Percentiles rank a stretch among this genome's conserved stretches.
These are phyloP conservation scores for Pelagia noctiluca DNA, from an alignment of 30 jellyfish, hydroid and myxozoan genomes.

Conservation along the genomic window DNA sequence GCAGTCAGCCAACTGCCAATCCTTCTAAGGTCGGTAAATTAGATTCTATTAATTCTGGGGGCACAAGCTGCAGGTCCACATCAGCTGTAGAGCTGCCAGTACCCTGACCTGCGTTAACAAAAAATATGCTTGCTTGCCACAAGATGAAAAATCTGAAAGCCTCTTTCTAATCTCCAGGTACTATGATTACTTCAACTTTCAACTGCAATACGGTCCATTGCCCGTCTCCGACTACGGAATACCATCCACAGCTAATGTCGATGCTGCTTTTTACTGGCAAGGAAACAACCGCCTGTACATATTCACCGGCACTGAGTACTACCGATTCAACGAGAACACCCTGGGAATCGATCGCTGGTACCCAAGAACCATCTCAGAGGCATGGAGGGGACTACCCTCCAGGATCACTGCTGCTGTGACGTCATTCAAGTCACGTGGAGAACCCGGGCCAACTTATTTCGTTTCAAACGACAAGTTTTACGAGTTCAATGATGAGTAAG, in stretches of 20 bases:
- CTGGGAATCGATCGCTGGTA: constrained; percentile 26
- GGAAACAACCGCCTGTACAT: constrained; percentile 76
- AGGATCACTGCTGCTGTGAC: constrained; percentile 27
- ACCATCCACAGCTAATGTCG: constrained; percentile 68
- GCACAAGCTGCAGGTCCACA: too few relatives aligned
- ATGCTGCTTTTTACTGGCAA: constrained; percentile 90
- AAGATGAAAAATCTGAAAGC: not conserved
- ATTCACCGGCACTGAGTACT: constrained; percentile 73
- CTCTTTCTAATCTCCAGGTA: constrained; percentile 50
- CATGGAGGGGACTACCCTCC: constrained; percentile 47
- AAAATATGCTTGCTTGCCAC: too few relatives aligned
- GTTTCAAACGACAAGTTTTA: constrained; percentile 9
- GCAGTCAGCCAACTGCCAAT: too few relatives aligned
- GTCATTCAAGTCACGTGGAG: not conserved
- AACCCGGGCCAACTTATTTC: constrained; percentile 22
- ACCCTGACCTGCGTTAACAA: too few relatives aligned
- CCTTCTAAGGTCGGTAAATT: too few relatives aligned
- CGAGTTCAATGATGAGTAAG: constrained; percentile 44
- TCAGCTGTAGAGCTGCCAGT: too few relatives aligned
- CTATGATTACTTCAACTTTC: constrained; percentile 53
- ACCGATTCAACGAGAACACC: constrained; percentile 28
- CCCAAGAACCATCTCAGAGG: constrained; percentile 37
- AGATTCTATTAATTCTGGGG: too few relatives aligned
- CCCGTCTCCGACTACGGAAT: constrained; percentile 76
- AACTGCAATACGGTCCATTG: constrained; percentile 60